Percentiles rank a stretch among this genome's conserved stretches.
These are phyloP conservation scores for Idris sp. DNA, from an alignment of 1,140 invertebrate species.

Conservation along the genomic window DNA sequence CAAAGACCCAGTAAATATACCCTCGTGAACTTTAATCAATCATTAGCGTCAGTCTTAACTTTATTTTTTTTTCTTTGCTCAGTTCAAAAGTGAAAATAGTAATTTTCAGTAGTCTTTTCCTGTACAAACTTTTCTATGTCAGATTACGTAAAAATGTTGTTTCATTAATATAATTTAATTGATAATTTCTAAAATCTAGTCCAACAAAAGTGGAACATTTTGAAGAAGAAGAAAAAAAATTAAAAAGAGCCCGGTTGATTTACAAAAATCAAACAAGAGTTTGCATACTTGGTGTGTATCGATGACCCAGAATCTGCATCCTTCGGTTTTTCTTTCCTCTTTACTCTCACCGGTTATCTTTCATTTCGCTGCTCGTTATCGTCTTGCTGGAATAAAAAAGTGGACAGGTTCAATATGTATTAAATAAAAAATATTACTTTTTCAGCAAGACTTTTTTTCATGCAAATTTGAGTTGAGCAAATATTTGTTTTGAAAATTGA, in stretches of 20 bases:
- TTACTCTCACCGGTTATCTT: constrained; percentile 55
- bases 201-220: constrained; percentile 32
- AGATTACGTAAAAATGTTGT: no score
- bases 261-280: constrained; percentile 7
- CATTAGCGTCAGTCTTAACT: constrained; percentile 27
- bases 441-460: no score
- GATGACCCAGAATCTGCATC: constrained; percentile 58
- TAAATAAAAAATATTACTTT: no score
- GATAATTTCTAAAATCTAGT: constrained; percentile 8
- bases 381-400: no score
- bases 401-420: constrained; percentile 36
- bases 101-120: constrained; percentile 1
- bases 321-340: constrained; percentile 61
- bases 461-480: no score
- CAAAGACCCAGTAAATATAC: constrained; percentile 74
- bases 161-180: not conserved
- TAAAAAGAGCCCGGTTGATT: constrained; percentile 1
- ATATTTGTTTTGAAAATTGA: no score
- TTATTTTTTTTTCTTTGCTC: constrained; percentile 3
- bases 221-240: no score
- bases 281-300: constrained; percentile 34
- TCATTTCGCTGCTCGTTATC: constrained; percentile 63
- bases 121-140: not conserved
- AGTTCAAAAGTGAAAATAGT: constrained; percentile 18
- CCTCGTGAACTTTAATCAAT: constrained; percentile 69